Base-by-base conservation (phyloP, 2,113 vertebrate species). In the Clarias magur region DNA sequence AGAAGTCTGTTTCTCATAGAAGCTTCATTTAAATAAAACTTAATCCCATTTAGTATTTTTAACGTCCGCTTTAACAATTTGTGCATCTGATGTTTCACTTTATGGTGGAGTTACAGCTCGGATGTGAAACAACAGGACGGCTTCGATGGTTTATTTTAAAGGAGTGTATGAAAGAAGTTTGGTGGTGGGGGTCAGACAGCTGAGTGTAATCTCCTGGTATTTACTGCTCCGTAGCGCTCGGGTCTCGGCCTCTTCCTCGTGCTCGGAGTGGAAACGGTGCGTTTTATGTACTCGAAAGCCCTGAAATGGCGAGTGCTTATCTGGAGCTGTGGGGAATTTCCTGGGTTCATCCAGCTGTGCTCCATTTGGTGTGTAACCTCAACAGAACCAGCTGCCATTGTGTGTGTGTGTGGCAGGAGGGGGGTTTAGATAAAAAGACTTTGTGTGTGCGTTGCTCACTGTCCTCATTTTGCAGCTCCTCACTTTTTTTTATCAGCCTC, bases 251-350 rank as follows among this genome's bases (percentile, higher is more conserved):
- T 84, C 62, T 70, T 85, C 76, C 63, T 85, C 63, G 67, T 86
- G 84, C 83, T 89, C 91, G 62, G 86, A 89, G 68, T 91, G 83
- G 82, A 92, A 91, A 91, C 90, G 79, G 86, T 80, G 88, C 83
- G 68, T 87, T 93, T 93, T 92, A 89, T 90, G 89, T 92, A 90
- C 87, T 83, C 89, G 25, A 72, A 89, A 92, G 89, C 90, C 88
- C 91, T 91, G 88, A 93, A 91, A 92, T 87, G 80, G 89, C 88
- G 89, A 93, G 90, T 92, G 90, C 91, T 90, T 92, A 92, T 91
- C 88, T 94, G 90, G 91, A 92, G 92, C 92, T 92, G 84, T 91
- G 92, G 92, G 87, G 93, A 94, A 93, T 94, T 94, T 95, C 92
- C 92, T 93, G 82, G 81, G 88, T 91, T 94, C 90, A 91, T 92